A percentile compares a stretch with the other conserved stretches of the same genome.
These are phyloP conservation scores for Conchocele bisecta DNA, from an alignment of 2,888 invertebrate genomes.

Conservation along the genomic window DNA sequence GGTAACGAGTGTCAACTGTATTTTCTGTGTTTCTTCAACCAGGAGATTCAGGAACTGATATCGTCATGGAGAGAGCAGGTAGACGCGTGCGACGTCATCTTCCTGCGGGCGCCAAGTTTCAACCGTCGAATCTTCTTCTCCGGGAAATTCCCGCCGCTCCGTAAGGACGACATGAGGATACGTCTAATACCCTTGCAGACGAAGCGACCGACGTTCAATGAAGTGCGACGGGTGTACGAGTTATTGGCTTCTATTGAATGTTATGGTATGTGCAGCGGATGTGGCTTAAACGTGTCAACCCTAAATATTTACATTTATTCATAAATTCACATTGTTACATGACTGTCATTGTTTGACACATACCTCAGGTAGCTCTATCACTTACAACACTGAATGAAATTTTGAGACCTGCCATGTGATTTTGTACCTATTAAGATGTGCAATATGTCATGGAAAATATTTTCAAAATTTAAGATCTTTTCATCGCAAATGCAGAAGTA, in stretches of 20 bases:
- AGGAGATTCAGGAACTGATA: constrained; percentile 91
- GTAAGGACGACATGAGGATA: constrained; percentile 75
- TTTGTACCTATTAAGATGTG: no score
- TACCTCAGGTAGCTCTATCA: no score
- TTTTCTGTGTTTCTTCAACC: constrained; percentile 50
- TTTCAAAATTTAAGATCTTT: no score
- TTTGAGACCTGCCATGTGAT: no score
- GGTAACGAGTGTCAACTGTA: no score
- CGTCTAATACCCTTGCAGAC: constrained; percentile 90
- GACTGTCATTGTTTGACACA: no score
- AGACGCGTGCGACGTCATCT: constrained; percentile 87
- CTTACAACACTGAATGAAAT: no score
- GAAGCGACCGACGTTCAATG: constrained; percentile 90
- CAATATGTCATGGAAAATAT: no score
- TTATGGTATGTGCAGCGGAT: constrained; percentile 65
- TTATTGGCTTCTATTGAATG: constrained; percentile 85
- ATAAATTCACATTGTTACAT: no score
- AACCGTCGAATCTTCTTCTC: constrained; percentile 88
- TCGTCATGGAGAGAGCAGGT: constrained; percentile 88
- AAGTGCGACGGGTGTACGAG: constrained; percentile 89
- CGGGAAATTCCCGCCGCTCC: constrained; percentile 88
- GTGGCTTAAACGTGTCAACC: no score
- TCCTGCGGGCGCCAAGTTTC: constrained; percentile 91
- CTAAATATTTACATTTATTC: no score
- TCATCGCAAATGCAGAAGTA: no score